A percentile compares a stretch with the other conserved stretches of the same genome.
Evolutionary conservation across 2,797 vertebrate species (phyloP).

Genomic region (Darevskia nairensis): DNA sequence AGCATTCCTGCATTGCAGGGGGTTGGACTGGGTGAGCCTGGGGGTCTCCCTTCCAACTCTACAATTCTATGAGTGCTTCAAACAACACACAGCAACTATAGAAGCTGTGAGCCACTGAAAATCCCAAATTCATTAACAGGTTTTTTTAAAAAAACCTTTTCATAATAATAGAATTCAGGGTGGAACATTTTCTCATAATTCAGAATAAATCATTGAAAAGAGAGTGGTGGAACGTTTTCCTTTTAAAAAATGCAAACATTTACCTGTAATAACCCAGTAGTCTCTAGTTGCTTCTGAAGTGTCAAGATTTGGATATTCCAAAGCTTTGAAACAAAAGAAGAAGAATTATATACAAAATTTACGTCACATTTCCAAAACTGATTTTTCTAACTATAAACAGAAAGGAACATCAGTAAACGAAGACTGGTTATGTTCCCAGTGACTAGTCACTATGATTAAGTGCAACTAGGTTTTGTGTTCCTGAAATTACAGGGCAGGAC

Average conservation of each 20-base stretch:
- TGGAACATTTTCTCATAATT: background rate
- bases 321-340: conserved; percentile 78
- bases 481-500: background rate
- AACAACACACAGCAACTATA: background rate
- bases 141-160: background rate
- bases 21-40: no score
- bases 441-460: background rate
- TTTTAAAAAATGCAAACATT: conserved; percentile 47
- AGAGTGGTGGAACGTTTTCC: background rate
- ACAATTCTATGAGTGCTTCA: no score
- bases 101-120: background rate
- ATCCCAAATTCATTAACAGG: background rate
- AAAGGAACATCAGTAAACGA: background rate
- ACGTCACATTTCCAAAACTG: background rate
- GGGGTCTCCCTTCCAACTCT: no score
- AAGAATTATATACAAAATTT: conserved; percentile 17
- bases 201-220: background rate
- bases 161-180: background rate
- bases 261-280: conserved; percentile 99
- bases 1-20: no score
- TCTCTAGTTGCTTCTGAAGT: conserved; percentile 91
- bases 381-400: background rate
- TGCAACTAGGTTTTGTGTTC: background rate
- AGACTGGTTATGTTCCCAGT: background rate
- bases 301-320: conserved; percentile 98